Evolutionary conservation across 1,140 invertebrate species (phyloP).

Genomic region (Triops longicaudatus): DNA sequence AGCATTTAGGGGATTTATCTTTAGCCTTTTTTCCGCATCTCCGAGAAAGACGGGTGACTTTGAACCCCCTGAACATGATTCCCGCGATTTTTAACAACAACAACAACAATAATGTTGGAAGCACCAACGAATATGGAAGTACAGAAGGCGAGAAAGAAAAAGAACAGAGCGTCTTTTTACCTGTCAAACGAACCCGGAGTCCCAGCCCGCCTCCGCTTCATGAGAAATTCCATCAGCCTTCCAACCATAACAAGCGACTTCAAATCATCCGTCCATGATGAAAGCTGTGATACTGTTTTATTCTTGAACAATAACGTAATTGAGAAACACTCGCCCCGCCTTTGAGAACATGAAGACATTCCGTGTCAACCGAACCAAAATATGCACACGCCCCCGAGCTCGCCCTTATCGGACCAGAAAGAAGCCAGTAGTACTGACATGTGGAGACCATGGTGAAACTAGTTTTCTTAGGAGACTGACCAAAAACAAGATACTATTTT

Average conservation of each 20-base stretch:
- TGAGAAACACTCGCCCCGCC: neutral
- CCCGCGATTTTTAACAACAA: neutral
- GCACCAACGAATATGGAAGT: neutral
- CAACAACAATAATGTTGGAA: neutral
- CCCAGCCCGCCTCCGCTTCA: neutral
- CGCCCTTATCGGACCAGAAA: neutral
- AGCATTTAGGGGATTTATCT: neutral
- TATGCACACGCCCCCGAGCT: neutral
- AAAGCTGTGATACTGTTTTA: neutral
- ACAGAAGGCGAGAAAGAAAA: too few relatives aligned
- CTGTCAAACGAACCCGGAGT: neutral
- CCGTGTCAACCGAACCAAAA: neutral
- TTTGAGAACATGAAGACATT: neutral
- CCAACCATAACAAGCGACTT: neutral
- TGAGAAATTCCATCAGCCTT: neutral
- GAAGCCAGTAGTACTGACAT: neutral
- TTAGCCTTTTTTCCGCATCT: neutral
- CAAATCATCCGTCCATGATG: neutral
- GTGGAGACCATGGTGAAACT: neutral
- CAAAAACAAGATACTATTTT: too few relatives aligned
- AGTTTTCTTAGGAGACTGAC: too few relatives aligned
- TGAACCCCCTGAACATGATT: neutral
- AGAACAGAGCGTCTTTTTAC: neutral
- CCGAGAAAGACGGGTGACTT: neutral
- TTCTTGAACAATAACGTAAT: neutral